Evolutionary conservation across 2,797 vertebrate genomes (phyloP), one percentile per base, ranked within the genome.

Genomic region (Rhinichthys osculus): DNA sequence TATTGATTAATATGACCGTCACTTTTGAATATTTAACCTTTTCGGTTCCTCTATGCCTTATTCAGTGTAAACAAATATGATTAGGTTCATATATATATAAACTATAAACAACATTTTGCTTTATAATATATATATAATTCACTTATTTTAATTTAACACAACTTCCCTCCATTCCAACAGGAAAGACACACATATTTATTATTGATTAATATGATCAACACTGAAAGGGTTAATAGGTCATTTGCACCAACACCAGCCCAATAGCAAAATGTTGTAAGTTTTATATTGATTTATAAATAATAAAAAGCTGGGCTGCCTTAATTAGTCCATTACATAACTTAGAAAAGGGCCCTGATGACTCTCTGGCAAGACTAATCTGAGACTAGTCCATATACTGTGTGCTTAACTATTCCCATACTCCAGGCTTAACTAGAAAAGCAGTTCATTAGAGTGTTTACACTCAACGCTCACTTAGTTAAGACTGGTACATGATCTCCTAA

Each of bases 201-300:
- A 27, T 27, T n/a, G n/a, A 5, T 13, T 62, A 62, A 27, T 57
- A 57, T 62, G 4, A 62, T 27, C 1, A 13, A 5, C 10, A 27
- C 13, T 67, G 7, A 93, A 93, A 93, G 90, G 89, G 91, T 93
- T 93, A 91, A 94, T 76, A 23, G 9, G 5, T 50, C 1, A 74
- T 38, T 14, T 11, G 23, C 3, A 66, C 13, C 40, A 66, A 62
- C 30, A 50, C 17, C 27, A 35, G 54, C 9, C 11, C 4, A 17
- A 7, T 44, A 19, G 4, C 21, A 64, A n/a, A 59, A 42, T 27
- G 0, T 5, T 17, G 6, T 17, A n/a, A 6, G 54, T 10, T 78
- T 59, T 16, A 78, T 62, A 78, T 52, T 19, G 1, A 70, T 77
- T 44, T 5, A 54, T 67, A 69, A 87, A 0, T 0, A 23, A 11